Base-by-base conservation (phyloP, 2,797 vertebrate genomes). In the Chelidonichthys spinosus region DNA sequence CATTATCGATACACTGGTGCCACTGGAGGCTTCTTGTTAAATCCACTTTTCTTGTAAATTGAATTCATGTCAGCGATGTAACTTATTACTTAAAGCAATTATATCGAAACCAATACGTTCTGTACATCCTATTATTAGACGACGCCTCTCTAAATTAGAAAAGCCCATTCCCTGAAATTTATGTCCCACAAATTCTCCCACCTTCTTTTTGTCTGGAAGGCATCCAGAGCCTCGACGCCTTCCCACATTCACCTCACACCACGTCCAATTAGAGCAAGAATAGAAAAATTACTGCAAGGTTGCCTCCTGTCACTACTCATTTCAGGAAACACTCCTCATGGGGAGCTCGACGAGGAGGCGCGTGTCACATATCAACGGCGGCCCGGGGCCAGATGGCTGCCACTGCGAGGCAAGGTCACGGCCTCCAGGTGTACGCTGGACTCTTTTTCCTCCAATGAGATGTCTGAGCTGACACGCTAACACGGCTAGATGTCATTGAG, bases 281-380 rank as follows among this genome's bases (percentile, higher is more conserved):
- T 81, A 90, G 86, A 85, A 84, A 85, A 89, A 85, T 86, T 74
- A 91, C 85, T 83, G 82, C 82, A 87, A 90, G 84, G 82, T 88
- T 82, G 81, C 84, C 82, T 86, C 76, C 81, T 90, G 90, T 89
- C 89, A 79, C 76, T 86, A 70, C 63, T 82, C 46, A 61, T 91
- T 92, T 75, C 39, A 79, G 69, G 70, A 80, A 79, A 83, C 42
- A 80, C 79, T 79, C 73, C 72, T 91, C 81, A 70, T 49, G 9
- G 61, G 58, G 58, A 72, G 70, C 78, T 55, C 77, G 85, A 90
- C 78, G 83, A 86, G 69, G 83, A 86, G 69, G 62, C 35, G 69
- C 78, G 70, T 62, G 77, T 84, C 81, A 72, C 60, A 50, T 78
- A 60, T 85, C 75, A 71, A 44, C 50, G 13, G 33, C 7, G 42